phyloP scores from a whole-genome alignment of 2,113 vertebrate species.

The Oreochromis tanganicae region DNA sequence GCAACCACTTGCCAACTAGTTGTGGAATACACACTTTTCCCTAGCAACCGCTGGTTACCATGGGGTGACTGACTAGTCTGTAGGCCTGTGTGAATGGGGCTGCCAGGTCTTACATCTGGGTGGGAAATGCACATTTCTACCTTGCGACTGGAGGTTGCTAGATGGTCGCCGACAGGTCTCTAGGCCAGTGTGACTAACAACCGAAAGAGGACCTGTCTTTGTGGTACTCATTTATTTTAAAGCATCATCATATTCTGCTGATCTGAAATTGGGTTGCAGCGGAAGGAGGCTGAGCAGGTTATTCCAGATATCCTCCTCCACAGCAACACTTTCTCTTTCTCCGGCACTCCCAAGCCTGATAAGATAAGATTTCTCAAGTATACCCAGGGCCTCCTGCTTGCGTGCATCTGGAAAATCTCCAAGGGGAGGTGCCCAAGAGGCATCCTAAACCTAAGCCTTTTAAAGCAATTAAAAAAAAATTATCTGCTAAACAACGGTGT shows the following conservation, averaged over 20 bases:
- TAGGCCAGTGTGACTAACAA: background rate
- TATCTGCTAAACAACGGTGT: background rate
- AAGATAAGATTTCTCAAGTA: background rate
- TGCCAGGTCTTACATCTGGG: background rate
- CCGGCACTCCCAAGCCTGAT: background rate
- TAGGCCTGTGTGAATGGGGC: background rate
- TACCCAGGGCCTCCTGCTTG: background rate
- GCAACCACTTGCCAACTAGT: background rate
- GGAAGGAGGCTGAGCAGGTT: background rate
- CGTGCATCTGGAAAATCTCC: background rate
- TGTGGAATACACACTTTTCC: background rate
- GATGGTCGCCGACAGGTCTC: background rate
- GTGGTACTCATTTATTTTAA: background rate
- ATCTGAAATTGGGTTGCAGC: background rate
- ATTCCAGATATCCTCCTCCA: background rate
- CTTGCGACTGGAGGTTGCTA: background rate
- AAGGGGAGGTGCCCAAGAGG: background rate
- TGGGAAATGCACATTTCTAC: background rate
- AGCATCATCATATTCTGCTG: background rate
- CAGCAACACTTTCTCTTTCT: background rate
- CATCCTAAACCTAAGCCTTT: background rate
- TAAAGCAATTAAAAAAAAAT: background rate
- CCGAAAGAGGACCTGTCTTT: background rate
- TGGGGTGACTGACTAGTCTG: background rate
- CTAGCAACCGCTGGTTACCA: background rate